Evolutionary conservation across 2,888 invertebrate genomes (phyloP), one percentile per base, ranked within the genome.

Genomic region (Noctua janthe): DNA sequence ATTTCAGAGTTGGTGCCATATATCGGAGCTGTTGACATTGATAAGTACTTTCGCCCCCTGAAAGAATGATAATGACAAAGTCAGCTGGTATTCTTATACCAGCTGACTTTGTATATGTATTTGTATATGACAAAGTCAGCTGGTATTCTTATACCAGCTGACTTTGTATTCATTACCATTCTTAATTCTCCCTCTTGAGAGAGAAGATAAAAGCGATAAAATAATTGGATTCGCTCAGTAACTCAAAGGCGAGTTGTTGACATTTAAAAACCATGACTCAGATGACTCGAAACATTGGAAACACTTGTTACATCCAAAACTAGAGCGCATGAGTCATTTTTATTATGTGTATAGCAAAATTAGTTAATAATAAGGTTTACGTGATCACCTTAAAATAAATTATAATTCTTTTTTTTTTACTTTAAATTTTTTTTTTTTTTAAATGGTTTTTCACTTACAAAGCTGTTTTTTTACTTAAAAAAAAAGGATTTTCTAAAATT

Each of bases 251-350:
- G 10, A 43, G 29, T 59, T 23, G 23, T 17, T 81, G 49, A 56
- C 81, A 79, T 81, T 81, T 2, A 81, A n/a, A 70, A 56, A 29
- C n/a, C 17, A 81, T 79, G 81, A 71, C 7, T 79, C 72, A 79
- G 51, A 35, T 17, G 47, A 76, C 35, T 49, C 47, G n/a, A 62
- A 79, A 79, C 29, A 15, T 17, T 15, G 23, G 64, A 20, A 39
- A 77, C 39, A 66, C 29, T 51, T 76, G 29, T 49, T 70, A 35
- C 15, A 29, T 71, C 49, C 51, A 71, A 43, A 81, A 62, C 7
- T 20, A 47, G 81, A 71, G 20, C 15, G 5, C 29, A 35, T 78
- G 43, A 78, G 10, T 78, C 7, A 77, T 76, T 17, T 49, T 49
- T 39, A 39, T 73, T 29, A 17, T 71, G 15, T 13, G 1, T 59